Evolutionary conservation across 2,797 vertebrate genomes (phyloP), one percentile per base, ranked within the genome.

Genomic region (Sarcoramphus papa): DNA sequence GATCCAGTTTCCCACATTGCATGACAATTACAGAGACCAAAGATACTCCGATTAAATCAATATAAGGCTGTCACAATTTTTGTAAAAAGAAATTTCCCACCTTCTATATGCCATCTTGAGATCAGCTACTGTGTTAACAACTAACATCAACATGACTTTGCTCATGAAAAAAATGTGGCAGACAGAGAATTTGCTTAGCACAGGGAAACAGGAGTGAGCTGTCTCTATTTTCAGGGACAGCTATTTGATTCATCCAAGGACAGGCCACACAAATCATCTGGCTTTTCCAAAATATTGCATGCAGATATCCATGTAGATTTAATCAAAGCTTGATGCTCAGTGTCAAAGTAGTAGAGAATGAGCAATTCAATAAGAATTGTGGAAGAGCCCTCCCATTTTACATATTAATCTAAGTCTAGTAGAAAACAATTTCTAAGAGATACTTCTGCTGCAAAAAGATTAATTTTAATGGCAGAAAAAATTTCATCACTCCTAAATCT

Each of bases 31-130:
- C 56, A 85, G 62, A 73, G 35, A 74, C 30, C 33, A 73, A 95
- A 92, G 68, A 74, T 33, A 73, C 35, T 74, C 45, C 1, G 3
- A 93, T 73, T 79, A 76, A 89, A 94, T 85, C 92, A 89, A 91
- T 93, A 77, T 15, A 63, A 48, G 28, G 48, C 77, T 92, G 74
- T 89, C 84, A 89, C 35, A 10, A 22, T 67, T 76, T 79, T 33
- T 47, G 47, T 85, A 73, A 79, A 76, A 92, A 75, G 68, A 95
- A 92, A 85, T 53, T 97, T 97, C 81, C 72, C 70, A 93, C 51
- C 60, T 96, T 94, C 70, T 87, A 51, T 20, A 56, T 82, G 86
- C 67, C 93, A 89, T 80, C 84, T 89, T 92, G 78, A 93, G 74
- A 89, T 77, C 77, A 96, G 84, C 78, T 62, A 82, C 67, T 70